A percentile compares a stretch with the other conserved stretches of the same genome.
Conservation (phyloP, 2,113 vertebrate genomes). For the Diphyllodes magnificus region DNA sequence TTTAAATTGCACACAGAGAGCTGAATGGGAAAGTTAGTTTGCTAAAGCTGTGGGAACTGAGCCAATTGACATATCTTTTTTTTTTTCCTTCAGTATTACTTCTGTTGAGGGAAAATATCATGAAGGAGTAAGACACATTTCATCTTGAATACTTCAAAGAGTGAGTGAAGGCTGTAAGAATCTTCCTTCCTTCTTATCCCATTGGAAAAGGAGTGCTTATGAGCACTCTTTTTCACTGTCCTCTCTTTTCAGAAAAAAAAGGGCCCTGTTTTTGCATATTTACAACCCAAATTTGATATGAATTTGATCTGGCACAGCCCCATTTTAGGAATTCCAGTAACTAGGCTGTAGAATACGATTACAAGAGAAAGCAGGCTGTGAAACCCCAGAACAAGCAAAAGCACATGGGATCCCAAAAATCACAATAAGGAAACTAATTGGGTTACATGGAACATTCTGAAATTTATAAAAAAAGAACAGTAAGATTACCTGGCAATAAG, state of each 20-base stretch:
- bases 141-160: neutral
- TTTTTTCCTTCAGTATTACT: neutral
- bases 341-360: neutral
- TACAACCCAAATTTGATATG: neutral
- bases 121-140: neutral
- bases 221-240: neutral
- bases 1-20: neutral
- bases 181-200: neutral
- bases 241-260: neutral
- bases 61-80: accelerated
- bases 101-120: neutral
- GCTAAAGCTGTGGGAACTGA: neutral
- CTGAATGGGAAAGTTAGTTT: neutral
- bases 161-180: neutral
- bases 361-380: neutral
- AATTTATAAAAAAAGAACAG: neutral
- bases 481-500: neutral
- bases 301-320: neutral
- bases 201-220: neutral
- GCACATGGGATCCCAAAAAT: neutral
- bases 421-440: neutral
- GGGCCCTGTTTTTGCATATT: neutral
- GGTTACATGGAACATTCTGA: neutral
- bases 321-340: neutral
- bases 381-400: neutral